Percentiles rank a stretch among this genome's conserved stretches.
Evolutionary conservation across 2,113 vertebrate genomes (phyloP).

Genomic region (Chionodraco myersi): DNA sequence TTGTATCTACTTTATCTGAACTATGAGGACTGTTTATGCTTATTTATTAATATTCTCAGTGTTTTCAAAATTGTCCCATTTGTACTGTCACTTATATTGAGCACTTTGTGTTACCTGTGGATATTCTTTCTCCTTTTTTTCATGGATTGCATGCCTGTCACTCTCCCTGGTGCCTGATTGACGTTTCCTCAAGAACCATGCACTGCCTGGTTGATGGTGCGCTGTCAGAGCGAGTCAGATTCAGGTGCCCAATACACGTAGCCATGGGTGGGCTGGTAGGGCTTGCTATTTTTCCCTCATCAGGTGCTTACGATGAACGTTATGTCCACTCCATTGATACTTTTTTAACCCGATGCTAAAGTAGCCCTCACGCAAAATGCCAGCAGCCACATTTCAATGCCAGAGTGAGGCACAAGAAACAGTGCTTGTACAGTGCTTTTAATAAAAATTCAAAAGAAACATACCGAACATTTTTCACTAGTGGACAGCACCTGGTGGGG

Average conservation of each 20-base stretch:
- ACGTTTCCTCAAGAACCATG: neutral
- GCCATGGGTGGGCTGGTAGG: neutral
- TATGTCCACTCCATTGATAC: neutral
- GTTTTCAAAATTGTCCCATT: neutral
- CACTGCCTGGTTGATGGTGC: slow-evolving; percentile 3
- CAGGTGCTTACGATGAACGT: neutral
- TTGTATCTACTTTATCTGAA: neutral
- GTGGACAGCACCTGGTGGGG: neutral
- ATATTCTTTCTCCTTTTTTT: neutral
- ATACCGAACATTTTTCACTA: neutral
- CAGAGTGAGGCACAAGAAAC: neutral
- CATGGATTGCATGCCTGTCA: neutral
- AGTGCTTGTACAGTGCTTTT: neutral
- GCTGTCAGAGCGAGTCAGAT: neutral
- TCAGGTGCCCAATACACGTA: neutral
- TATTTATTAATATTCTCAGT: neutral
- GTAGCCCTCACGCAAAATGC: neutral
- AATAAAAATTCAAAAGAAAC: neutral
- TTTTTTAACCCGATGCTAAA: neutral
- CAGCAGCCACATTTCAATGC: neutral
- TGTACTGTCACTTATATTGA: neutral
- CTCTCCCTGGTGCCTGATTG: slow-evolving; percentile 2
- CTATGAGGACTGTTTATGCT: neutral
- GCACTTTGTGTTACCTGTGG: neutral
- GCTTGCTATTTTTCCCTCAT: slow-evolving; percentile 3